Base-by-base conservation (phyloP, 2,888 invertebrate species). In the Phortica magna region DNA sequence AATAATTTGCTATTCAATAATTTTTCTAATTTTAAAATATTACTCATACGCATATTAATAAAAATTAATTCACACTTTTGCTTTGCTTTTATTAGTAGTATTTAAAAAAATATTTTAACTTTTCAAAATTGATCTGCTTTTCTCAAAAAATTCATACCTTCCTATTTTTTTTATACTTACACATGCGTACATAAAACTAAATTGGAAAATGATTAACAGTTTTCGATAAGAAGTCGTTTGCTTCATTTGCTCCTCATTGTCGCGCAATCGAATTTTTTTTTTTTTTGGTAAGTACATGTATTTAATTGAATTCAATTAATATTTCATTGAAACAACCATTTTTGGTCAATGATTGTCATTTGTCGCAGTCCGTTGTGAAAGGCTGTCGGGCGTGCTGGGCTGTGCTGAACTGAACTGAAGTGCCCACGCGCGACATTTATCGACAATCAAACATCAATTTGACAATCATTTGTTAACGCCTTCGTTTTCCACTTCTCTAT, bases 241-340 rank as follows among this genome's bases (percentile, higher is more conserved):
- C 53, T n/a, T 53, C 31, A 31, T 53, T 53, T 53, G 53, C 53
- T 14, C 53, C n/a, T 53, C 12, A 53, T 53, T 53, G 53, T n/a
- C n/a, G n/a, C 10, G 17, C 59, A 48, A 14, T 48, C 48, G 9
- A 48, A 14, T 12, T 64, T 64, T 64, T 31, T 7, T 6, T 2
- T 12, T 64, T 64, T 64, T 31, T 7, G 64, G 64, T 64, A 64
- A 64, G 59, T 59, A 59, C 59, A n/a, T n/a, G 53, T n/a, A 53
- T 53, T 12, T 41, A 65, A 65, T 65, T 65, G 41, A 65, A 41
- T 65, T 65, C 41, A 65, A 65, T 65, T 65, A 65, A 65, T 65
- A 19, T 61, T 61, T 14, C 65, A 65, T 65, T 39, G 65, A 65
- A 41, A 9, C 65, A 41, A 65, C 41, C 61, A 61, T 61, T 61